A percentile compares a stretch with the other conserved stretches of the same genome.
phyloP scores from a whole-genome alignment of 53 echinoderm and acorn worm species.

The Luidia sarsii region DNA sequence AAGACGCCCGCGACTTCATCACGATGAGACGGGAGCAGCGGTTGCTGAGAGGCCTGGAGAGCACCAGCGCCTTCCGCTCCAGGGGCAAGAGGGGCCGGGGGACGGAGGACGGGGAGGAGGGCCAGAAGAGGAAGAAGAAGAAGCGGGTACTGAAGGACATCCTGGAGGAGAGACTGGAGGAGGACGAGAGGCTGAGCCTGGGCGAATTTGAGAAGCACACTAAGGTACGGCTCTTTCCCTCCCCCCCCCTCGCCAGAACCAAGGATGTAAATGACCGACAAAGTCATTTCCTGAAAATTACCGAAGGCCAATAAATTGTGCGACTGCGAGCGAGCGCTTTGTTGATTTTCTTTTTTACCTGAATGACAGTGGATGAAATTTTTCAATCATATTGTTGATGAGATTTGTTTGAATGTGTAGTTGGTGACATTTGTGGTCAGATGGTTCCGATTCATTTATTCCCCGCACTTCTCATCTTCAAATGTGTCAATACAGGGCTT shows the following conservation, averaged over 20 bases:
- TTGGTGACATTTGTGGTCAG: no score
- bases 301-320: no score
- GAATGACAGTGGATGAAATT: no score
- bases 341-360: no score
- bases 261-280: no score
- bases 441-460: no score
- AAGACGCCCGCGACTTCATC: slow-evolving; percentile 81
- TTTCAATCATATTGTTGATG: no score
- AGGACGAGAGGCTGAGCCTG: slow-evolving; percentile 16
- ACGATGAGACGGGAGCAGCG: slow-evolving; percentile 76
- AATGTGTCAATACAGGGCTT: slow-evolving; percentile 86
- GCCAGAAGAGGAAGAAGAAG: not conserved
- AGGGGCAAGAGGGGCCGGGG: not conserved
- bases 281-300: no score
- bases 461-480: no score
- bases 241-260: no score
- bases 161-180: not conserved
- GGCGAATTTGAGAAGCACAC: slow-evolving; percentile 91
- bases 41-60: slow-evolving; percentile 63
- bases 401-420: no score
- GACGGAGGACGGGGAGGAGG: not conserved
- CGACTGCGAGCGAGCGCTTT: no score
- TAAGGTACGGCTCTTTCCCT: slow-evolving; percentile 77
- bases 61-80: slow-evolving; percentile 61
- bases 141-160: not conserved